A percentile compares a stretch with the other conserved stretches of the same genome.
Conservation (phyloP, 2,888 invertebrate genomes). For the Abscondita cerata region DNA sequence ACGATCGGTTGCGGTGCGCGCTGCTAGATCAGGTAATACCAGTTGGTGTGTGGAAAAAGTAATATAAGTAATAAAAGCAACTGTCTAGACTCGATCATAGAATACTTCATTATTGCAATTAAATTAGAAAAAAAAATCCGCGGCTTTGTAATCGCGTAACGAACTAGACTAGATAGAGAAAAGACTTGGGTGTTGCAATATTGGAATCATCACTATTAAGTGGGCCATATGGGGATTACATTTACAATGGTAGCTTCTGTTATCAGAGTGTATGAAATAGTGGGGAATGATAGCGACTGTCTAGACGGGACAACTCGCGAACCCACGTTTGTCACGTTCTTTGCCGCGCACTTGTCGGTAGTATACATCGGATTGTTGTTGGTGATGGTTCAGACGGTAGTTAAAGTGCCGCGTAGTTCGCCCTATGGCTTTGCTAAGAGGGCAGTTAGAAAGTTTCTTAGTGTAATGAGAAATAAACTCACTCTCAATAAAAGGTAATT, state of each 20-base stretch:
- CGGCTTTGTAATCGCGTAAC: too few species aligned
- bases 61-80: conserved; percentile 2
- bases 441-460: conserved; percentile 55
- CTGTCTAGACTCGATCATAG: conserved; percentile 9
- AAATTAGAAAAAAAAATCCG: neutral
- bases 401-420: conserved; percentile 35
- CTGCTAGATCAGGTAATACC: neutral
- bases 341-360: conserved; percentile 36
- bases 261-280: conserved; percentile 42
- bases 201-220: conserved; percentile 38
- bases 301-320: conserved; percentile 48
- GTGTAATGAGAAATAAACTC: conserved; percentile 57
- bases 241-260: conserved; percentile 42
- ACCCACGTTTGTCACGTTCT: conserved; percentile 36
- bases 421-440: conserved; percentile 47
- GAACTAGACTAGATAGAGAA: neutral
- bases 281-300: conserved; percentile 46
- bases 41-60: conserved; percentile 2
- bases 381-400: conserved; percentile 47
- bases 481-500: conserved; percentile 56
- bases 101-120: conserved; percentile 8
- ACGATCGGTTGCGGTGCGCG: too few species aligned
- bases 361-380: conserved; percentile 39
- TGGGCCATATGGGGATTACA: conserved; percentile 49
- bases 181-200: conserved; percentile 16